Evolutionary conservation across 2,888 invertebrate species (phyloP).

Genomic region (Pachymerium ferrugineum): DNA sequence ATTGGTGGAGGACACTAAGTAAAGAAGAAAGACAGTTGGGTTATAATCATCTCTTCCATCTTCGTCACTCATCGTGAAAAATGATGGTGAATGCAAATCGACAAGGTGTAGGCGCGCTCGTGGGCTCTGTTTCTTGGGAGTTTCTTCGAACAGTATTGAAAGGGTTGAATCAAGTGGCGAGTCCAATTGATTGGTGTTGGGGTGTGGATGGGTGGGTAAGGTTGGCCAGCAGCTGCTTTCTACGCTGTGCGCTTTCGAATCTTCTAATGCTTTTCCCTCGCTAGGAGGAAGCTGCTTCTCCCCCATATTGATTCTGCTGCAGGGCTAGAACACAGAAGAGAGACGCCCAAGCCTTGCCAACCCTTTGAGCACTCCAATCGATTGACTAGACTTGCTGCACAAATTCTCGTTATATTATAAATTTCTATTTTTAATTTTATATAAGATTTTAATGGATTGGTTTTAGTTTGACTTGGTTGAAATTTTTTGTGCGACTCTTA

Average conservation of each 20-base stretch:
- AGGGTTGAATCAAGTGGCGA: slow-evolving; percentile 13
- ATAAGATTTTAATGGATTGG: no score
- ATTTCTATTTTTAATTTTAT: neutral
- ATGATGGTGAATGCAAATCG: neutral
- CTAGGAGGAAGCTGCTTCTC: slow-evolving; percentile 13
- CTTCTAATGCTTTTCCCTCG: slow-evolving; percentile 13
- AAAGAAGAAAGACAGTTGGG: no score
- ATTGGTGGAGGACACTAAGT: neutral
- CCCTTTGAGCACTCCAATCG: slow-evolving; percentile 8
- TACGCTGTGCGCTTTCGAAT: slow-evolving; percentile 8
- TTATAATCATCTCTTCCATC: no score
- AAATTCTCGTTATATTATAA: neutral
- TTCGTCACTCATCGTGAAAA: no score
- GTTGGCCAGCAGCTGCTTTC: slow-evolving; percentile 13
- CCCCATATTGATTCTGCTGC: slow-evolving; percentile 8
- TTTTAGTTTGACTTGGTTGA: no score
- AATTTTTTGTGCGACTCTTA: no score
- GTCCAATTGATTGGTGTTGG: slow-evolving; percentile 9
- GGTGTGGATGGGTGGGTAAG: neutral
- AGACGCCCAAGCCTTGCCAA: slow-evolving; percentile 9
- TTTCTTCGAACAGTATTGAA: no score
- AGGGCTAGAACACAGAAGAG: neutral
- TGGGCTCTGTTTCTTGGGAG: neutral
- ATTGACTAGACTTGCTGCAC: neutral
- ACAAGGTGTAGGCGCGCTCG: neutral